Evolutionary conservation across 2,888 invertebrate species (phyloP).

Genomic region (Seladonia tumulorum): DNA sequence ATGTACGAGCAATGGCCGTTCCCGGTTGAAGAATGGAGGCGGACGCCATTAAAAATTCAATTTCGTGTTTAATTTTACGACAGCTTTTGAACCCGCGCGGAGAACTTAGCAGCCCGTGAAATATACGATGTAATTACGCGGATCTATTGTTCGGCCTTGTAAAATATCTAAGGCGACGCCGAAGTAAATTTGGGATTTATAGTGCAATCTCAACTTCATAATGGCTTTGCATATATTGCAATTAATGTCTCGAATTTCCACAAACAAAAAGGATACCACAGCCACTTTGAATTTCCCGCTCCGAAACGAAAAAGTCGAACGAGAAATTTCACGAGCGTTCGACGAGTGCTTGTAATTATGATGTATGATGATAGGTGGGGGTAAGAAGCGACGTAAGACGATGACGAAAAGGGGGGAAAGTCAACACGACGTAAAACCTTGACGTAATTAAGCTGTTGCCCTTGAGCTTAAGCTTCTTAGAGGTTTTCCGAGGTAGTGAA

Average conservation of each 20-base stretch:
- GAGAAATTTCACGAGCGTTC: not conserved
- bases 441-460: slow-evolving; percentile 76
- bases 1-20: not conserved
- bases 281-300: not conserved
- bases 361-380: not conserved
- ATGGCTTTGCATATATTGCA: slow-evolving; percentile 50
- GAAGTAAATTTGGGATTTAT: slow-evolving; percentile 80
- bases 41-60: slow-evolving; percentile 24
- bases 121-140: slow-evolving; percentile 67
- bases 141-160: slow-evolving; percentile 57
- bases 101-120: slow-evolving; percentile 44
- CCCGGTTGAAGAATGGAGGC: not conserved
- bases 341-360: not conserved
- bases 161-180: slow-evolving; percentile 60
- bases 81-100: not conserved
- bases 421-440: slow-evolving; percentile 62
- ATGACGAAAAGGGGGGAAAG: slow-evolving; percentile 29
- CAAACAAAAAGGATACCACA: not conserved
- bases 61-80: slow-evolving; percentile 23
- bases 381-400: slow-evolving; percentile 23
- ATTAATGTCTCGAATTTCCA: not conserved
- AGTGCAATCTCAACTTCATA: slow-evolving; percentile 78
- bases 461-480: slow-evolving; percentile 75
- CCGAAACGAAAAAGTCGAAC: not conserved
- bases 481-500: slow-evolving; percentile 78